phyloP scores from a whole-genome alignment of 1,140 invertebrate species.

The Brachionus asplanchnoidis region DNA sequence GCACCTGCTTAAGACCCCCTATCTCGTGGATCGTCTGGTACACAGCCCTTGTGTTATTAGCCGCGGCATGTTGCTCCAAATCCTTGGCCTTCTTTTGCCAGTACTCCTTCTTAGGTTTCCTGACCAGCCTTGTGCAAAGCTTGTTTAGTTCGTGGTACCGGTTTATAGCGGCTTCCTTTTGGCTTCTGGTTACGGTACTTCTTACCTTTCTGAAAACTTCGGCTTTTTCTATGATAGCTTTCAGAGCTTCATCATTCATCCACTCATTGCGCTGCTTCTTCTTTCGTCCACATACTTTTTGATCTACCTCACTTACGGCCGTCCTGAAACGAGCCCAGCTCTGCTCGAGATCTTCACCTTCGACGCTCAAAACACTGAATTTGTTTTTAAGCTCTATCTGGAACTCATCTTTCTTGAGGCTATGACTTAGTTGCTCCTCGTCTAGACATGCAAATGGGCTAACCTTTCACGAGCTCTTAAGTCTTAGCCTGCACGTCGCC shows the following conservation, averaged over 20 bases:
- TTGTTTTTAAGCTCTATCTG: neutral
- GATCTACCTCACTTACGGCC: neutral
- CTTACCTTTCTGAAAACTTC: no score
- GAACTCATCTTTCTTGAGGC: neutral
- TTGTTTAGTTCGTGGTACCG: no score
- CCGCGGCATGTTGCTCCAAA: neutral
- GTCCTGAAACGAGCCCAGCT: neutral
- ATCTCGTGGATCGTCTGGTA: neutral
- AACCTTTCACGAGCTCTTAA: neutral
- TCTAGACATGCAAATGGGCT: neutral
- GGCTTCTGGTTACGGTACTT: no score
- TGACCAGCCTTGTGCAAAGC: no score
- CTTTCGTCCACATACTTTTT: neutral
- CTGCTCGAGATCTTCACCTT: neutral
- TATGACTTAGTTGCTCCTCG: neutral
- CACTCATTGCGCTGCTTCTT: no score
- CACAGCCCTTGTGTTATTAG: neutral
- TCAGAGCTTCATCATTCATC: no score
- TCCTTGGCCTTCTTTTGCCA: neutral
- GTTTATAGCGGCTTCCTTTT: no score
- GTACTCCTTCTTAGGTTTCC: neutral
- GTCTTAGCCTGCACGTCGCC: constrained; percentile 7
- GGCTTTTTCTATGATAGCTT: no score
- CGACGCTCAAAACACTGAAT: neutral
- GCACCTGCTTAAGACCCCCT: neutral